Evolutionary conservation across 2,888 invertebrate species (phyloP).

Genomic region (Epinotia ramella): DNA sequence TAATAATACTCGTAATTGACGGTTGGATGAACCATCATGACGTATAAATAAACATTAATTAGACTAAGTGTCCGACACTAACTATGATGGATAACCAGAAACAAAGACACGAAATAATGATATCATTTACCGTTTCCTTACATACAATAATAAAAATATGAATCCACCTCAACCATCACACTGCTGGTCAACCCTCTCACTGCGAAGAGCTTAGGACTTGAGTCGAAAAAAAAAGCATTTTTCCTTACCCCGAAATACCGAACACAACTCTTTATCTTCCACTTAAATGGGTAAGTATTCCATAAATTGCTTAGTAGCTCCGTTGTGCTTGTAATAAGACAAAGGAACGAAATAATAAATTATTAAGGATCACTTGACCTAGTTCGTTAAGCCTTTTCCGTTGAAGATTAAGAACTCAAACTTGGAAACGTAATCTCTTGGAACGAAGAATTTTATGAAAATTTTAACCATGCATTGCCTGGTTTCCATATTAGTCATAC

Average conservation of each 20-base stretch:
- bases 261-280: conserved; percentile 29
- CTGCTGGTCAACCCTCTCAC: no score
- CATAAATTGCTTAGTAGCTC: conserved; percentile 42
- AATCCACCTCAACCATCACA: no score
- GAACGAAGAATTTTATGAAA: conserved; percentile 3
- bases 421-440: conserved; percentile 15
- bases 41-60: no score
- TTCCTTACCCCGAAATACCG: not conserved
- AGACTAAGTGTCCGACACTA: no score
- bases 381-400: conserved; percentile 39
- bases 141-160: no score
- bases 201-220: no score
- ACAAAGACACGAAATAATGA: no score
- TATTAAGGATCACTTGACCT: conserved; percentile 41
- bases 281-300: conserved; percentile 12
- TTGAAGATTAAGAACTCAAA: conserved; percentile 28
- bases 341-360: conserved; percentile 45
- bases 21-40: no score
- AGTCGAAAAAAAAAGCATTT: no score
- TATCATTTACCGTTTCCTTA: no score
- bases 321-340: conserved; percentile 34
- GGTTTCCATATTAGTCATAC: not conserved
- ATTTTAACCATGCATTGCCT: not conserved
- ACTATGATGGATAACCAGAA: no score
- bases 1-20: no score